Base-by-base conservation (phyloP, 2,797 vertebrate species). In the Typhlichthys subterraneus region DNA sequence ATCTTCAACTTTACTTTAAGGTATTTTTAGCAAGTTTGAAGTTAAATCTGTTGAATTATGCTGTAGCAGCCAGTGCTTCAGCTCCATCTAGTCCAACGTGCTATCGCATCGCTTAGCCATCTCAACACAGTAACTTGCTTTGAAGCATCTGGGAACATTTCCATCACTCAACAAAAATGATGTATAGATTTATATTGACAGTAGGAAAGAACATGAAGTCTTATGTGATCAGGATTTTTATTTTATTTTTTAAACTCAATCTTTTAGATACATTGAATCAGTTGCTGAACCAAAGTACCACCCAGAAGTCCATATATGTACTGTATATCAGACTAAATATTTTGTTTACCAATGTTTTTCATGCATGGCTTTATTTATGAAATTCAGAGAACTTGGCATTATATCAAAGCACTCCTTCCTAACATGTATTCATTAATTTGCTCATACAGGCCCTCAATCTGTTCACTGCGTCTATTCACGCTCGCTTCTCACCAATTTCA, bases 281-380 rank as follows among this genome's bases (percentile, higher is more conserved):
- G 57, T 15, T 57, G n/a, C 57, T 72, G 67, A 75, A 70, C 57
- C 59, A 50, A 63, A 50, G 61, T 67, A 45, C 61, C 59, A 57
- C 70, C 50, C 70, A 59, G 45, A 59, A 62, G 47, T 47, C 17
- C 49, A 42, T 42, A 19, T 68, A 53, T 29, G 4, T 29, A 29
- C 23, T 29, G 23, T 65, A 53, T 54, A 75, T 70, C 72, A 67
- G 61, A 70, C 65, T 67, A 67, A 63, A 81, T 75, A 70, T 72
- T 75, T 57, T 65, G 75, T 72, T 77, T 55, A 17, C 23, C 23
- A 19, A 0, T 11, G 14, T 64, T 60, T 42, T 19, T 61, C 56
- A 13, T 72, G 57, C 59, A 38, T 45, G 17, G 9, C 54, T 13
- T 49, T 64, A 53, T 71, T 67, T 63, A 61, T 64, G 65, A 67